These are phyloP conservation scores for Eulemur rubriventer DNA, from an alignment of 2,797 vertebrate species.

Conservation along the genomic window DNA sequence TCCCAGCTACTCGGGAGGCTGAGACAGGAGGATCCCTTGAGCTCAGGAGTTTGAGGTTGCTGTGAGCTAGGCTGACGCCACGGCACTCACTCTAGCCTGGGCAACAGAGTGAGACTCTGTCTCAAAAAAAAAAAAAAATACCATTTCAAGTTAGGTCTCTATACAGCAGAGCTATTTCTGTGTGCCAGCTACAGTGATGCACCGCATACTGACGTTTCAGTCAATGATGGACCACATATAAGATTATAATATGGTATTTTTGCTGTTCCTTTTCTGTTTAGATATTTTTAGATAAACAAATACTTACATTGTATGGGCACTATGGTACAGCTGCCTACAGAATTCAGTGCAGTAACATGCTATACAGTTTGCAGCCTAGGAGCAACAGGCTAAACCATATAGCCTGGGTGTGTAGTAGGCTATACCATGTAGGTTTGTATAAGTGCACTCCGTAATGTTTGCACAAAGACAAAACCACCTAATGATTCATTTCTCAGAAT, in stretches of 20 bases:
- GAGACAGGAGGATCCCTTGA: too few species aligned
- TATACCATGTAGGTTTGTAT: background rate
- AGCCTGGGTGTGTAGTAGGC: background rate
- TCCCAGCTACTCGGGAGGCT: too few species aligned
- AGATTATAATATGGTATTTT: background rate
- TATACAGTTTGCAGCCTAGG: background rate
- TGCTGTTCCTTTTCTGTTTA: background rate
- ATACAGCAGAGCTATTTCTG: background rate
- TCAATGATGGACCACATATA: background rate
- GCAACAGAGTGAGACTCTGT: too few species aligned
- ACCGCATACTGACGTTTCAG: background rate
- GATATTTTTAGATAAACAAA: background rate
- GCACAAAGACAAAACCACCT: background rate
- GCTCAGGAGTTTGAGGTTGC: too few species aligned
- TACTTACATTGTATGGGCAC: background rate
- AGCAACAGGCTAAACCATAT: background rate
- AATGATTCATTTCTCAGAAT: background rate
- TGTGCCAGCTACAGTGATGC: background rate
- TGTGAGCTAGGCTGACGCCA: too few species aligned
- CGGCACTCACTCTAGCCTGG: too few species aligned
- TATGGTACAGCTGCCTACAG: background rate
- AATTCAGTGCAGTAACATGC: background rate
- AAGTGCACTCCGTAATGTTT: too few species aligned
- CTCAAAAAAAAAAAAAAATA: too few species aligned
- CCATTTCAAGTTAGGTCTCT: background rate